Conservation (phyloP, 2,888 invertebrate species). For the Platycnemis pennipes region DNA sequence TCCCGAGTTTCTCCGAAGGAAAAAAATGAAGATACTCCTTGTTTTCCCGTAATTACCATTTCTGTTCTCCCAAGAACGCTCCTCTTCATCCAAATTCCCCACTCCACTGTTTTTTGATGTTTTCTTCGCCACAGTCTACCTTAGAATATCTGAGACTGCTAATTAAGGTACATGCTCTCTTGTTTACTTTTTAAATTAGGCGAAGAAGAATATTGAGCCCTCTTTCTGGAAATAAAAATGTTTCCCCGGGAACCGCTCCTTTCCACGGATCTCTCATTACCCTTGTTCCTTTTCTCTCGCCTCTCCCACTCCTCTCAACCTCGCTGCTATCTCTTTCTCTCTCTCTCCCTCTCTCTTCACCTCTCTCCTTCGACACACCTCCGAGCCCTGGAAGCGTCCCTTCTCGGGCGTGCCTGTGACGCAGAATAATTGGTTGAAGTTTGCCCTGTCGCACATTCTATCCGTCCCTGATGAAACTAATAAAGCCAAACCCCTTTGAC, state of each 20-base stretch:
- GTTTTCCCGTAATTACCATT: too few species aligned
- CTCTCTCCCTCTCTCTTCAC: not conserved
- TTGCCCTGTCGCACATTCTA: not conserved
- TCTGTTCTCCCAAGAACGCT: too few species aligned
- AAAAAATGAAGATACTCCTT: too few species aligned
- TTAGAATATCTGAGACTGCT: not conserved
- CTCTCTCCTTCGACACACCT: not conserved
- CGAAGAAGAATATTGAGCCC: not conserved
- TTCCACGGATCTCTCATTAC: not conserved
- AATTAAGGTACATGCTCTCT: not conserved
- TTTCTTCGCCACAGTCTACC: not conserved
- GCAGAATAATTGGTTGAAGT: not conserved
- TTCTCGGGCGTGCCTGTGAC: too few species aligned
- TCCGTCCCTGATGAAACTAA: not conserved
- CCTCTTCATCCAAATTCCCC: not conserved
- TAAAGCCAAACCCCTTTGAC: not conserved
- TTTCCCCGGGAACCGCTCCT: not conserved
- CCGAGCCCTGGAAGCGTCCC: not conserved
- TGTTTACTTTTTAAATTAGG: conserved; percentile 24
- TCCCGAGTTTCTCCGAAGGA: too few species aligned
- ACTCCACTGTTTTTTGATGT: not conserved
- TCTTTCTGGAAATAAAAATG: not conserved
- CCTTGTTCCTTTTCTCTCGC: not conserved
- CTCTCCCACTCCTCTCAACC: conserved; percentile 1
- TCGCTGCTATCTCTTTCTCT: too few species aligned